These are phyloP conservation scores for Amiota minor DNA, from an alignment of 2,888 invertebrate species.

Conservation along the genomic window DNA sequence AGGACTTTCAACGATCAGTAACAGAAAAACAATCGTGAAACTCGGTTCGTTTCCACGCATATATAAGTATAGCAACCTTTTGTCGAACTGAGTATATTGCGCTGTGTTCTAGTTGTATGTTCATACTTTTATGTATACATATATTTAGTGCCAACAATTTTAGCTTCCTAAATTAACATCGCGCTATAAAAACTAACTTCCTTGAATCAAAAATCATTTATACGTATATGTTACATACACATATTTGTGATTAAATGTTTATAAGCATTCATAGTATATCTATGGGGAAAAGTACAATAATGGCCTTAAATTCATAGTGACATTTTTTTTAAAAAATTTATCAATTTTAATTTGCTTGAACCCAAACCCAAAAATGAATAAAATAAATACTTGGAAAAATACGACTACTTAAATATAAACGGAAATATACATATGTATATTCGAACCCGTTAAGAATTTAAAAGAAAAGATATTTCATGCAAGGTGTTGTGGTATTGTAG, in stretches of 20 bases:
- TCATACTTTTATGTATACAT: neutral
- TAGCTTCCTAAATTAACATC: constrained; percentile 18
- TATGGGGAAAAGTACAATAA: neutral
- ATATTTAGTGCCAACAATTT: constrained; percentile 12
- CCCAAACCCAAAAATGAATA: neutral
- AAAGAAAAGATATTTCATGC: too few species aligned
- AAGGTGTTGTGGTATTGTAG: too few species aligned
- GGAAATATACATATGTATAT: constrained; percentile 22
- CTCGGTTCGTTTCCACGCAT: constrained; percentile 58
- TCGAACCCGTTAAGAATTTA: too few species aligned
- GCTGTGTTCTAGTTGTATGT: constrained; percentile 60
- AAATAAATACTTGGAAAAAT: neutral
- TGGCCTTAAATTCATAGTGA: neutral
- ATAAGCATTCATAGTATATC: neutral
- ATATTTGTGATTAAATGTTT: constrained; percentile 8
- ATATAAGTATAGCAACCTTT: constrained; percentile 48
- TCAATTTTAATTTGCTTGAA: neutral
- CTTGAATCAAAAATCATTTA: neutral
- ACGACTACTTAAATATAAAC: constrained; percentile 27
- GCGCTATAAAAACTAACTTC: neutral
- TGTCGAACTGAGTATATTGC: constrained; percentile 50
- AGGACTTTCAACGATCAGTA: constrained; percentile 49
- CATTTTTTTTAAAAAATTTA: neutral
- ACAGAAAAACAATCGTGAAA: constrained; percentile 65
- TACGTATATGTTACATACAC: constrained; percentile 18